Base-by-base conservation (phyloP, 2,888 invertebrate genomes). In the Cerastis leucographa region DNA sequence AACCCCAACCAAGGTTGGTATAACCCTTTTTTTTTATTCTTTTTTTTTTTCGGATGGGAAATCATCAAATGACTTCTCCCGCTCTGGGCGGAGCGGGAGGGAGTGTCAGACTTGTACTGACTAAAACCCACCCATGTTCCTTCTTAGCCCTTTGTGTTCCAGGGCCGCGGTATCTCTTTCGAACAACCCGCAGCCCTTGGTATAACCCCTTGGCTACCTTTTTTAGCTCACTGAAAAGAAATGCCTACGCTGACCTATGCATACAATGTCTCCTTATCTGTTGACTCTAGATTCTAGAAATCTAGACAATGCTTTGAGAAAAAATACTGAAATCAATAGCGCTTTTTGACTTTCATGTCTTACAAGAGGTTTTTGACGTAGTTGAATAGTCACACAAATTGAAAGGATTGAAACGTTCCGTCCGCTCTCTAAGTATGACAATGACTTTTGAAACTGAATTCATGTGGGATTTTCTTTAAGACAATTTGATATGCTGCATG, bases 321-420 rank as follows among this genome's bases (percentile, higher is more conserved):
- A n/a, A 49, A 59, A 25, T 25, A 19, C 44, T 64, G 9, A 42
- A 14, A 62, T 62, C 46, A 49, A 42, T 54, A 54, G 14, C 9
- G 29, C 46, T n/a, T 51, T 35, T 44, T 40, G n/a, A 40, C 25
- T 22, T n/a, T 51, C n/a, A n/a, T 59, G 25, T 56, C 9, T 42
- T 25, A 44, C 59, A n/a, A 40, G 9, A 74, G 59, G 22, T 66
- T 64, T 46, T 78, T 40, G 44, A 59, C 12, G 11, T 56, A 51
- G 12, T 42, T 78, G 67, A 81, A 79, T 69, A 61, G 64, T 17
- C 35, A 35, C 64, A 35, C 40, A 67, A 74, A 49, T 42, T 17
- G 14, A 64, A 71, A 49, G 59, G 42, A 19, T 56, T 68, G 51
- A 25, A 74, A 71, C 61, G n/a, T 35, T 61, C 22, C 25, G 54